Conservation (phyloP, 1,140 invertebrate species). For the Apis mellifera region Amel_HAv3.1 CM009943.2:11127501-11128000, state of each 20-base stretch:
- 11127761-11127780: slow-evolving; percentile 23
- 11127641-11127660: neutral
- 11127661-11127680: neutral
- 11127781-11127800: neutral
- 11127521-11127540: too few relatives aligned
- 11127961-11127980: too few relatives aligned
- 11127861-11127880: too few relatives aligned
- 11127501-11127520: too few relatives aligned
- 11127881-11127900: neutral
- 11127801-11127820: slow-evolving; percentile 2
- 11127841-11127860: neutral
- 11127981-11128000: too few relatives aligned
- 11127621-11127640: neutral
- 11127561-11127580: too few relatives aligned
- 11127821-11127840: slow-evolving; percentile 10
- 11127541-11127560: too few relatives aligned
- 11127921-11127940: neutral
- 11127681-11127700: neutral
- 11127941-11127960: too few relatives aligned
- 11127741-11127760: neutral
- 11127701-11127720: neutral
- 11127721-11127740: neutral
- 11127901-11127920: too few relatives aligned
- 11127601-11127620: neutral
- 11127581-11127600: neutral